These are phyloP conservation scores for Empis stercorea DNA, from an alignment of 2,888 invertebrate species.

Conservation along the genomic window DNA sequence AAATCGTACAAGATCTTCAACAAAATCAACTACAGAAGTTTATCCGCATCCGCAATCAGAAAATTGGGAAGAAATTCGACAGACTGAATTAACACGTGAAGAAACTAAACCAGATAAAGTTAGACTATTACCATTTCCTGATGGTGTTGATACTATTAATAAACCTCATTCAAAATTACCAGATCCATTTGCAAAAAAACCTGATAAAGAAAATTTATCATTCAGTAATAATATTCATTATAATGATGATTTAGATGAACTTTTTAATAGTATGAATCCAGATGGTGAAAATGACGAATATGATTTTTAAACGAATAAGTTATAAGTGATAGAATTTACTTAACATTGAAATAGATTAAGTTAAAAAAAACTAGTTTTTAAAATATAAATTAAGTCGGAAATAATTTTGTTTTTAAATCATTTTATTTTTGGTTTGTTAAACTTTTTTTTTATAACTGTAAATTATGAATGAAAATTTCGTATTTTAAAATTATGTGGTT, in stretches of 20 bases:
- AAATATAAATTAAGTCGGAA: no score
- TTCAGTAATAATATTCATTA: no score
- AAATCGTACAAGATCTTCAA: neutral
- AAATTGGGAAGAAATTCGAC: constrained; percentile 11
- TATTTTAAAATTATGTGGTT: no score
- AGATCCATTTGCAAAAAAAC: neutral
- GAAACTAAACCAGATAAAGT: constrained; percentile 13
- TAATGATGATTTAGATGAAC: constrained; percentile 17
- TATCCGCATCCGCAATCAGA: neutral
- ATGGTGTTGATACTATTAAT: constrained; percentile 2
- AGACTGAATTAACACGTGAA: constrained; percentile 9
- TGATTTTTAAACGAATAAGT: no score
- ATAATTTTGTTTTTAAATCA: no score
- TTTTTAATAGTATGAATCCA: constrained; percentile 20
- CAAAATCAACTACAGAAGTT: no score
- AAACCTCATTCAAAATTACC: constrained; percentile 4
- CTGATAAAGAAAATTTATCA: constrained; percentile 9
- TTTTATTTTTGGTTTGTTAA: no score
- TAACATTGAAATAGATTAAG: no score
- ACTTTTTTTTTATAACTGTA: no score
- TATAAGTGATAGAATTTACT: no score
- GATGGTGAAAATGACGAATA: constrained; percentile 18
- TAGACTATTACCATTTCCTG: neutral
- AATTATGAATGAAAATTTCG: no score
- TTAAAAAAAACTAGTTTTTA: no score